Percentiles rank a stretch among this genome's conserved stretches.
Conservation (phyloP, 1,140 invertebrate genomes). For the Leguminivora glycinivorella region DNA sequence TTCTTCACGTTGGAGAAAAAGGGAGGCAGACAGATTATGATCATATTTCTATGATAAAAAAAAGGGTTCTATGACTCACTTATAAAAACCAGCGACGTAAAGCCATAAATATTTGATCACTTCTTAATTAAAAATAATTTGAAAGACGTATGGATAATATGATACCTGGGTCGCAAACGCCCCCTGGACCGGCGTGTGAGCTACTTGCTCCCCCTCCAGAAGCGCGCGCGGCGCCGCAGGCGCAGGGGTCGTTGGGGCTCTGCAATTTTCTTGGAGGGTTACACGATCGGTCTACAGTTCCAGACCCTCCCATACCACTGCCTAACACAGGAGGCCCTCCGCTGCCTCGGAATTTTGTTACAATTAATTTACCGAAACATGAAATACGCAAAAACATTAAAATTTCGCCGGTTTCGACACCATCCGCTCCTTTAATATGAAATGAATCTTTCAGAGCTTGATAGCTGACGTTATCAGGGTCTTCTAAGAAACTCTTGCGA, state of each 20-base stretch:
- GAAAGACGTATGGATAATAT: background rate
- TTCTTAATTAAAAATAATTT: no score
- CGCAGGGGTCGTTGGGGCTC: slow-evolving; percentile 59
- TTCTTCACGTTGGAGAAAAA: no score
- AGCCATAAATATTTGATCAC: no score
- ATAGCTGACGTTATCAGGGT: slow-evolving; percentile 59
- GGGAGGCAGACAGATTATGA: no score
- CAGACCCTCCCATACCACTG: slow-evolving; percentile 35
- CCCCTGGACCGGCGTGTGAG: slow-evolving; percentile 29
- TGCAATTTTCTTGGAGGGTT: slow-evolving; percentile 55
- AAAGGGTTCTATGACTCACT: no score
- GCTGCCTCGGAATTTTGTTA: slow-evolving; percentile 82
- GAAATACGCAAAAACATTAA: slow-evolving; percentile 80
- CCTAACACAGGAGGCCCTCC: slow-evolving; percentile 46
- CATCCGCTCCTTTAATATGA: slow-evolving; percentile 70
- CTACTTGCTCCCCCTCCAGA: slow-evolving; percentile 30
- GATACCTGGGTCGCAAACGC: slow-evolving; percentile 53
- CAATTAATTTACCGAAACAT: slow-evolving; percentile 83
- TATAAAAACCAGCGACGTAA: no score
- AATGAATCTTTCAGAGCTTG: slow-evolving; percentile 81
- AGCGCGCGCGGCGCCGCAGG: slow-evolving; percentile 51
- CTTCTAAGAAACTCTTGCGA: slow-evolving; percentile 62
- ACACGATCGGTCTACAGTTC: slow-evolving; percentile 60
- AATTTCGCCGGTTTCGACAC: slow-evolving; percentile 73
- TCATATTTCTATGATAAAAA: no score